These are phyloP conservation scores for Xanthostigma xanthostigma DNA, from an alignment of 2,888 invertebrate genomes.

Conservation along the genomic window DNA sequence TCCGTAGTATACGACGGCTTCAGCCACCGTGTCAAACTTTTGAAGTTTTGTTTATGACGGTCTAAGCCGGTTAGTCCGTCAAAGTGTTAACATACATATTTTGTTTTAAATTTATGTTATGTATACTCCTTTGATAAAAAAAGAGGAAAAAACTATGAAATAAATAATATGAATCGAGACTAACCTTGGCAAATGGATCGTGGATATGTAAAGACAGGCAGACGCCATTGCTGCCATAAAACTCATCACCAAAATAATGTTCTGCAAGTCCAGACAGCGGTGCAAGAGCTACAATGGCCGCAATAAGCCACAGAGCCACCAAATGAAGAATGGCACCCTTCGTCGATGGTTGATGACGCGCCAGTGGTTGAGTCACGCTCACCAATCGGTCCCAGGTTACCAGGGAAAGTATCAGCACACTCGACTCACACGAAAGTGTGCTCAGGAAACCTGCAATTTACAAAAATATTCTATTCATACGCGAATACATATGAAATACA, in stretches of 20 bases:
- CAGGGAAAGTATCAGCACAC: constrained; percentile 39
- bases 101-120: too few species aligned
- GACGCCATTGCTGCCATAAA: constrained; percentile 43
- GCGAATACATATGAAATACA: too few species aligned
- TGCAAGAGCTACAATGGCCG: constrained; percentile 31
- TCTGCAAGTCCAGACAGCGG: constrained; percentile 30
- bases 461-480: too few species aligned
- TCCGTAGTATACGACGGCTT: too few species aligned
- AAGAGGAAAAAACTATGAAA: not conserved
- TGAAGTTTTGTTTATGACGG: too few species aligned
- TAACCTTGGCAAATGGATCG: constrained; percentile 39
- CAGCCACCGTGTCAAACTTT: too few species aligned
- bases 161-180: constrained; percentile 8
- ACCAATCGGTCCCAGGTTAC: constrained; percentile 46
- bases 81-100: too few species aligned
- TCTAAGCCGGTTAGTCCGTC: too few species aligned
- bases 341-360: constrained; percentile 27
- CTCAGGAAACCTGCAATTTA: constrained; percentile 34
- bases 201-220: constrained; percentile 44
- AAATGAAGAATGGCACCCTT: constrained; percentile 33
- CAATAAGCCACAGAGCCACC: constrained; percentile 33
- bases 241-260: constrained; percentile 36
- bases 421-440: constrained; percentile 44
- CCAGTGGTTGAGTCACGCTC: constrained; percentile 41
- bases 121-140: too few species aligned